Conservation (phyloP, 2,797 vertebrate genomes). For the Artibeus lituratus region DNA sequence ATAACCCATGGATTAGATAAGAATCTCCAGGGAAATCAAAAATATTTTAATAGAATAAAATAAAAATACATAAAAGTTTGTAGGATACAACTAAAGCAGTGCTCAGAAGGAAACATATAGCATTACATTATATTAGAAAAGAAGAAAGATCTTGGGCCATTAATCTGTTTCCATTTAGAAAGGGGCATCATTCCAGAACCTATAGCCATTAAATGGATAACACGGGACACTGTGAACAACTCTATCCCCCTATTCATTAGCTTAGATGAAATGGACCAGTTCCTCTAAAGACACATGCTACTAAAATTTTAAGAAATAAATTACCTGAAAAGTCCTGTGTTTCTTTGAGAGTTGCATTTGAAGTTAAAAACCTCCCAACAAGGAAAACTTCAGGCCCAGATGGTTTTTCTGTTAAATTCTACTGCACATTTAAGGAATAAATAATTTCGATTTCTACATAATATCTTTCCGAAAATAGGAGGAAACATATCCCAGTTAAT, state of each 20-base stretch:
- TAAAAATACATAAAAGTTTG: neutral
- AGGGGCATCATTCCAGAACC: neutral
- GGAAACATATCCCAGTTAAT: neutral
- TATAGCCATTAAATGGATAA: neutral
- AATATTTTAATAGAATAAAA: slow-evolving; percentile 11
- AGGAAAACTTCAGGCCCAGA: neutral
- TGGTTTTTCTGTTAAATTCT: slow-evolving; percentile 14
- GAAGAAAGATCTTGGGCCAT: neutral
- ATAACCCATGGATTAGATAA: neutral
- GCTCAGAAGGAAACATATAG: neutral
- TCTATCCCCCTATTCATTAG: neutral
- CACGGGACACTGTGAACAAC: neutral
- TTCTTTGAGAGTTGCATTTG: slow-evolving; percentile 4
- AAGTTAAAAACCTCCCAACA: neutral
- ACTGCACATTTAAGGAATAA: neutral
- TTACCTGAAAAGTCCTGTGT: neutral
- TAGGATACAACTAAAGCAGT: neutral
- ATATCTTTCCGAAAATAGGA: neutral
- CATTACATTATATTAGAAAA: slow-evolving; percentile 13
- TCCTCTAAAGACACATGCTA: neutral
- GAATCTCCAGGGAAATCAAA: neutral
- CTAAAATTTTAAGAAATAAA: neutral
- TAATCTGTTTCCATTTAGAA: neutral
- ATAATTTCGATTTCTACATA: neutral
- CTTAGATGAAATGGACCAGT: neutral